phyloP scores from a whole-genome alignment of 1,140 invertebrate genomes.

The Hydropsyche tenuis region DNA sequence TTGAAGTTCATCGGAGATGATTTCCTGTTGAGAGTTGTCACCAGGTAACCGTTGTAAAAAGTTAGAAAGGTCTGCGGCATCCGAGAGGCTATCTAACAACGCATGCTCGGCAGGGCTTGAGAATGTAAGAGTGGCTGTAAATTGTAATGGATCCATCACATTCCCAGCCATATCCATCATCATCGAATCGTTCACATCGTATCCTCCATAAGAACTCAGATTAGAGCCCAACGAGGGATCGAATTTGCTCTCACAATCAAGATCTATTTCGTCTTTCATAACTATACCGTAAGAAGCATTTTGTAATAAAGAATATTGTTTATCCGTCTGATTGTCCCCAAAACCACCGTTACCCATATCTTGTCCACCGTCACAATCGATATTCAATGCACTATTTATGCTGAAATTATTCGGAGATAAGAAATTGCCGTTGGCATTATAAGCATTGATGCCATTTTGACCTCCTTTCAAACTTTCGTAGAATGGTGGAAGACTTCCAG shows the following conservation, averaged over 20 bases:
- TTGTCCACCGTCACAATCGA: constrained; percentile 76
- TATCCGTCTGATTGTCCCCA: constrained; percentile 64
- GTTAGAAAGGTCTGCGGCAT: constrained; percentile 75
- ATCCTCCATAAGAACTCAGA: constrained; percentile 69
- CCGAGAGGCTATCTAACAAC: constrained; percentile 72
- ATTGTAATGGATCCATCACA: constrained; percentile 80
- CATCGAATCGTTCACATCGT: constrained; percentile 77
- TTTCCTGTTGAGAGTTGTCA: constrained; percentile 68
- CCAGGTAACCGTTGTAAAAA: constrained; percentile 72
- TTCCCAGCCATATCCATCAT: constrained; percentile 80
- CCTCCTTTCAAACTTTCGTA: constrained; percentile 83
- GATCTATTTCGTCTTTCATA: constrained; percentile 74
- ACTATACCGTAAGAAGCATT: constrained; percentile 81
- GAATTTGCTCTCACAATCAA: constrained; percentile 77
- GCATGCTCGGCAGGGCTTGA: constrained; percentile 77
- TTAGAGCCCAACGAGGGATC: constrained; percentile 66
- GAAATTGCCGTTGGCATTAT: constrained; percentile 63
- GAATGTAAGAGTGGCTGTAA: constrained; percentile 80
- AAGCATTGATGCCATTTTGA: constrained; percentile 65
- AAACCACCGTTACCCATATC: constrained; percentile 60
- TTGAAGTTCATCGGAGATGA: constrained; percentile 65
- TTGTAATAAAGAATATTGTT: constrained; percentile 81
- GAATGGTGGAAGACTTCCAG: constrained; percentile 81
- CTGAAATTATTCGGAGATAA: constrained; percentile 61
- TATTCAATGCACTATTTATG: constrained; percentile 68